Evolutionary conservation across 1,140 invertebrate species (phyloP).

Genomic region (Monomorium pharaonis): DNA sequence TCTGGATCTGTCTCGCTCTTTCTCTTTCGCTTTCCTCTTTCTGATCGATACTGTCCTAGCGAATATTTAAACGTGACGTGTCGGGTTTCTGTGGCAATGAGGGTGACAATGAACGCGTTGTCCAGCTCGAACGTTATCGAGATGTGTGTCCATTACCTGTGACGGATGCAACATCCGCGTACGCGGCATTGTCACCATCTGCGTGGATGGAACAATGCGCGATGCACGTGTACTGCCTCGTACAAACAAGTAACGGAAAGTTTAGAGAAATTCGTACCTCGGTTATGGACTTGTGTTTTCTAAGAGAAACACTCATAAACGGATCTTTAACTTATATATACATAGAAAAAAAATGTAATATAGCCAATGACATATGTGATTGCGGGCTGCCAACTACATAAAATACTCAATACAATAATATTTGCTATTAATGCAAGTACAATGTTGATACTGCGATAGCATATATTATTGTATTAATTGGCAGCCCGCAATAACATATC

Average conservation of each 20-base stretch:
- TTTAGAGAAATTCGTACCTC: background rate
- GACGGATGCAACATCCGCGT: conserved; percentile 10
- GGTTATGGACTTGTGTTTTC: background rate
- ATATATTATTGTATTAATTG: too few species aligned
- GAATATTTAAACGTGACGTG: conserved; percentile 40
- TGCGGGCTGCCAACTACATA: too few species aligned
- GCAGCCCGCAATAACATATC: too few species aligned
- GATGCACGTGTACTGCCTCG: background rate
- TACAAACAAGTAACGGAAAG: background rate
- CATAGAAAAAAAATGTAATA: too few species aligned
- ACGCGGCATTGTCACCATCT: conserved; percentile 1
- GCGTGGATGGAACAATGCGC: background rate
- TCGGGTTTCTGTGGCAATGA: conserved; percentile 35
- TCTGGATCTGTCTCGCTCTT: background rate
- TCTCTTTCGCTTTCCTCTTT: background rate
- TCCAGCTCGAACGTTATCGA: conserved; percentile 50
- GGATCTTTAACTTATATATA: background rate
- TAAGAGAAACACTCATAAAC: background rate
- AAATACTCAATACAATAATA: too few species aligned
- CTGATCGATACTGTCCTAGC: conserved; percentile 30
- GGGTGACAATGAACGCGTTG: conserved; percentile 46
- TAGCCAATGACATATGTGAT: too few species aligned
- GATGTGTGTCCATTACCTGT: conserved; percentile 52
- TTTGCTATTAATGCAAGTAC: too few species aligned
- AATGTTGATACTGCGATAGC: too few species aligned